A percentile compares a stretch with the other conserved stretches of the same genome.
Evolutionary conservation across 2,797 vertebrate species (phyloP).

Genomic region (Tokudaia tokunoshimensis): DNA sequence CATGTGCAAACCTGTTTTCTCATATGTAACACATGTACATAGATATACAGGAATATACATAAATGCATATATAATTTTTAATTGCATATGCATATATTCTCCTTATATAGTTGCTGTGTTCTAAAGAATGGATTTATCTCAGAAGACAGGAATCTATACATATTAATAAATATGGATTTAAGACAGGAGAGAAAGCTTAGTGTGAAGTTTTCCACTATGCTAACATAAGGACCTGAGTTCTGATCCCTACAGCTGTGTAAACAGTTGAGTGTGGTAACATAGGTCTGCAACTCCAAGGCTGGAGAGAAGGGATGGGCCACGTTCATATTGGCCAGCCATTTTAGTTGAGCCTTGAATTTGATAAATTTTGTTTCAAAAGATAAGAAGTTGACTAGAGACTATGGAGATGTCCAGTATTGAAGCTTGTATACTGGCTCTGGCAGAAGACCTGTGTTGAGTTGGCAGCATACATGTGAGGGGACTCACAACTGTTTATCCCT

Average conservation of each 20-base stretch:
- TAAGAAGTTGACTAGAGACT: background rate
- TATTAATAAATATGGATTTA: background rate
- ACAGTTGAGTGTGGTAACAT: background rate
- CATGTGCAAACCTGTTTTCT: background rate
- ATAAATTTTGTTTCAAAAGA: background rate
- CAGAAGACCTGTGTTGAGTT: background rate
- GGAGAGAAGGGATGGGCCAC: background rate
- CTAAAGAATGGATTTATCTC: background rate
- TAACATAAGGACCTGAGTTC: background rate
- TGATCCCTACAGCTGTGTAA: too few species aligned
- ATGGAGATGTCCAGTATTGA: background rate
- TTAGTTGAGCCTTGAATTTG: background rate
- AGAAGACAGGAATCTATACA: constrained; percentile 4
- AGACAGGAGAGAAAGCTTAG: background rate
- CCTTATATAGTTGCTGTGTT: background rate
- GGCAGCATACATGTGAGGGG: too few species aligned
- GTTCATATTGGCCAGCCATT: background rate
- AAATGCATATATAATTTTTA: background rate
- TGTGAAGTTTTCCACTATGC: background rate
- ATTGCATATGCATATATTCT: background rate
- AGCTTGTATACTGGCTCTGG: background rate
- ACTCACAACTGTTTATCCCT: background rate
- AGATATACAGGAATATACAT: background rate
- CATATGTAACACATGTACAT: background rate
- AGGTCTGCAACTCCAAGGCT: too few species aligned